A percentile compares a stretch with the other conserved stretches of the same genome.
Evolutionary conservation across 2,113 vertebrate species (phyloP).

Genomic region (Lophotis ruficrista): DNA sequence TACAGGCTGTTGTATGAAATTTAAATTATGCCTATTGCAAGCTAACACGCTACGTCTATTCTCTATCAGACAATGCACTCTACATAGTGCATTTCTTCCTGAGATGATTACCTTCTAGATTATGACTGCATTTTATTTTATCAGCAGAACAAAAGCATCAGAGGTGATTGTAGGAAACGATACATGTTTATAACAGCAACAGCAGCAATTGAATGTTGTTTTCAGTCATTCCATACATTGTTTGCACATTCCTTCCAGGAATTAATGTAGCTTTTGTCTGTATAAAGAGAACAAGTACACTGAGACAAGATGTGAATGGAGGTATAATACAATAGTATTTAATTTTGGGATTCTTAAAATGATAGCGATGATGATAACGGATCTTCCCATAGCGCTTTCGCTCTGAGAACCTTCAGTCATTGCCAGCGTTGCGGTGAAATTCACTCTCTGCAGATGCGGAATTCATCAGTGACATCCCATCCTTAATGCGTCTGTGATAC

Average conservation of each 20-base stretch:
- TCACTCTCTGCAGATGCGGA: background rate
- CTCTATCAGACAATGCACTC: conserved; percentile 29
- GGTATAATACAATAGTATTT: background rate
- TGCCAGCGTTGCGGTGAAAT: background rate
- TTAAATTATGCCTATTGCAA: conserved; percentile 49
- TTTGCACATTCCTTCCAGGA: background rate
- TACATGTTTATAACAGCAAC: conserved; percentile 20
- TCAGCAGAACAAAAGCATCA: conserved; percentile 48
- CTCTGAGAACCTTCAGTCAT: background rate
- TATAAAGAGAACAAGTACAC: background rate
- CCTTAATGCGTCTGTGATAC: background rate
- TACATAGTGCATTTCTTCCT: conserved; percentile 11
- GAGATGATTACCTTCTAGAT: conserved; percentile 48
- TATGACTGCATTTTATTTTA: conserved; percentile 55
- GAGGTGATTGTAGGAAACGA: conserved; percentile 47
- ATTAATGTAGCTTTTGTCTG: conserved; percentile 8
- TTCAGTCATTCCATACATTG: background rate
- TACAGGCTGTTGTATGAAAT: conserved; percentile 46
- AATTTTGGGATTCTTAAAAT: background rate
- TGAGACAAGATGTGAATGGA: background rate
- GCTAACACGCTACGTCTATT: background rate
- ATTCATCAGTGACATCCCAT: background rate
- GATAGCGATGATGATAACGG: background rate
- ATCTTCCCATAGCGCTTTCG: background rate
- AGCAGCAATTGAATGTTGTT: conserved; percentile 2